phyloP scores from a whole-genome alignment of 2,797 vertebrate genomes.

The Brotula barbata region DNA sequence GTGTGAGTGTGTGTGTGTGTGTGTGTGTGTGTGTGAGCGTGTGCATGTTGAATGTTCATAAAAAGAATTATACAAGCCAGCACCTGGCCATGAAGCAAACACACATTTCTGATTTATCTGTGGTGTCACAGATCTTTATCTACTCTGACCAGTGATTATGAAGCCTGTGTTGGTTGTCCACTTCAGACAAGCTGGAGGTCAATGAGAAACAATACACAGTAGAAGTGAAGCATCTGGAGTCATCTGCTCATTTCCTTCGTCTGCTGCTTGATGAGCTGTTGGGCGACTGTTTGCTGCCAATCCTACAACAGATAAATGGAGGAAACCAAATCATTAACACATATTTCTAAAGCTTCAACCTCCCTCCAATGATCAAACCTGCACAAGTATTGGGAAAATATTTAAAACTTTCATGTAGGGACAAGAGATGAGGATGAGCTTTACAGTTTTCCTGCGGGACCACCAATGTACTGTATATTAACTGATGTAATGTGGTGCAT shows the following conservation, averaged over 20 bases:
- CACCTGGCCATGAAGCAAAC: constrained; percentile 24
- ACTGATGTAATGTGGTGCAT: too few relatives aligned
- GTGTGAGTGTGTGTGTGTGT: constrained; percentile 18
- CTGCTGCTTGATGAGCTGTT: constrained; percentile 65
- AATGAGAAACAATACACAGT: constrained; percentile 4
- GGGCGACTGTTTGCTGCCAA: constrained; percentile 64
- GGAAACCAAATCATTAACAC: neutral
- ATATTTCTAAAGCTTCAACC: neutral
- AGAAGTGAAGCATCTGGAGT: neutral
- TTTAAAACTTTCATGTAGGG: too few relatives aligned
- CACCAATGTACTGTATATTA: too few relatives aligned
- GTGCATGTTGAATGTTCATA: constrained; percentile 36
- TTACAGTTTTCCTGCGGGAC: too few relatives aligned
- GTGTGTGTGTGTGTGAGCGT: constrained; percentile 10
- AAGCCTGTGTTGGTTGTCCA: constrained; percentile 31
- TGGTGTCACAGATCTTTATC: constrained; percentile 13
- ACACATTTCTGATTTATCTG: constrained; percentile 5
- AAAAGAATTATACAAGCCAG: constrained; percentile 55
- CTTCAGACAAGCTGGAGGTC: constrained; percentile 24
- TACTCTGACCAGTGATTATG: constrained; percentile 19
- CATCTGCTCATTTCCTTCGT: constrained; percentile 65
- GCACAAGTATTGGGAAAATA: too few relatives aligned
- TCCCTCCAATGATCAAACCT: neutral
- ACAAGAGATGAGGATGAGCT: too few relatives aligned
- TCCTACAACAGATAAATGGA: constrained; percentile 37